A percentile compares a stretch with the other conserved stretches of the same genome.
phyloP scores from a whole-genome alignment of 2,797 vertebrate species.

The Enteromius radiatus region DNA sequence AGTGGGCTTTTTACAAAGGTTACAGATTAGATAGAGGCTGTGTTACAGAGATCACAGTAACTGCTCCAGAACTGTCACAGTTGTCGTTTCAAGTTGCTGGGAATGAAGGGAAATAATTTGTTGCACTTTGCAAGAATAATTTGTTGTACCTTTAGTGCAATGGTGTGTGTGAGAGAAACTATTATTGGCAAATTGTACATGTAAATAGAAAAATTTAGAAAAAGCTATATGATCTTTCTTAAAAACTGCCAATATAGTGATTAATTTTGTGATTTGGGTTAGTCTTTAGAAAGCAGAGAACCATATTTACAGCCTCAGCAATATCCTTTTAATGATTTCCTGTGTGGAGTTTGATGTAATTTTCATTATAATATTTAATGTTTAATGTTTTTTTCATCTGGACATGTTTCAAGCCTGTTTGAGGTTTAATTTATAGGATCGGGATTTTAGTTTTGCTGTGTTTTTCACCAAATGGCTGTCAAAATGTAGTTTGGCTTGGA shows the following conservation, averaged over 20 bases:
- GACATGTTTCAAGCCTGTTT: background rate
- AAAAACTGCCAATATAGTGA: background rate
- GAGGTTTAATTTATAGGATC: background rate
- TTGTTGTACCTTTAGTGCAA: background rate
- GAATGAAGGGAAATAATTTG: background rate
- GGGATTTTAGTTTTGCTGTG: background rate
- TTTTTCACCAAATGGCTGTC: background rate
- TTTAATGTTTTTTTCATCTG: background rate
- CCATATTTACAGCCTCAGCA: background rate
- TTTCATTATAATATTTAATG: background rate
- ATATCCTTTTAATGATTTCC: background rate
- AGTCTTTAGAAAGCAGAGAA: background rate
- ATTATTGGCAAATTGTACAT: background rate
- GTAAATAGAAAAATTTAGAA: background rate
- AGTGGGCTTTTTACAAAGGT: conserved; percentile 21
- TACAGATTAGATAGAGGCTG: conserved; percentile 9
- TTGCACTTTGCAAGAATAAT: background rate
- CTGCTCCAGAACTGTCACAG: background rate
- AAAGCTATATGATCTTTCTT: no score
- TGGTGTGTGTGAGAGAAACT: background rate
- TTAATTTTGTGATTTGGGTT: background rate
- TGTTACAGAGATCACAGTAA: background rate
- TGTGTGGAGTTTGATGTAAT: background rate
- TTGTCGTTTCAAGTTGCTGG: background rate
- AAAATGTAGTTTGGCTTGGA: background rate